phyloP scores from a whole-genome alignment of 2,113 vertebrate genomes.

The Alethe castanea region DNA sequence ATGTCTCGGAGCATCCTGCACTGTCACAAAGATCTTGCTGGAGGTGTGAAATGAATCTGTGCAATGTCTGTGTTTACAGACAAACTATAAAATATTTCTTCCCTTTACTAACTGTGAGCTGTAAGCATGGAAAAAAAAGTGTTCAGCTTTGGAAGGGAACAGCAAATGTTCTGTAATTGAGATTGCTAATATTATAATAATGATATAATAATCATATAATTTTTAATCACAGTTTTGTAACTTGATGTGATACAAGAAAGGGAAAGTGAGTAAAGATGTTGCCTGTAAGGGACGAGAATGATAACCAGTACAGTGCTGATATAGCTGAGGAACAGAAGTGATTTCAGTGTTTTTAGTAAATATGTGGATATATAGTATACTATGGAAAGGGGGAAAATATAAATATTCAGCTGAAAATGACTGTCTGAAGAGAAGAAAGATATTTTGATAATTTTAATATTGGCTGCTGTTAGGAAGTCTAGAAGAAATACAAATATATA shows the following conservation, averaged over 20 bases:
- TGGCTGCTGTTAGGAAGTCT: not conserved
- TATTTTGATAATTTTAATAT: not conserved
- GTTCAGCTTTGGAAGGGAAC: not conserved
- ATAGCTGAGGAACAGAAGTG: not conserved
- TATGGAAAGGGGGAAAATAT: not conserved
- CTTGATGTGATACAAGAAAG: not conserved
- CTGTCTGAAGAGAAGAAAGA: not conserved
- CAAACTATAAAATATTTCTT: not conserved
- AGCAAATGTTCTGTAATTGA: not conserved
- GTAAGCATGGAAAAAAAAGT: not conserved
- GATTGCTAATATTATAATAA: not conserved
- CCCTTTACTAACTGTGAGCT: not conserved
- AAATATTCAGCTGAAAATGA: not conserved
- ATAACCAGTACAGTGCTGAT: not conserved
- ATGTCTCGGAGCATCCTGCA: not conserved
- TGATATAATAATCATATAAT: not conserved
- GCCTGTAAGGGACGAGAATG: not conserved
- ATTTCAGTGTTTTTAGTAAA: not conserved
- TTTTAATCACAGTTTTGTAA: not conserved
- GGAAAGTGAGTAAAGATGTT: not conserved
- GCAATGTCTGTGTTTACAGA: not conserved
- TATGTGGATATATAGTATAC: not conserved
- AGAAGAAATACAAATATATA: not conserved
- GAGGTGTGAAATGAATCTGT: conserved; percentile 1
- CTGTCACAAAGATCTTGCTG: not conserved